These are phyloP conservation scores for Phragmatobia fuliginosa DNA, from an alignment of 2,888 invertebrate species.

Conservation along the genomic window DNA sequence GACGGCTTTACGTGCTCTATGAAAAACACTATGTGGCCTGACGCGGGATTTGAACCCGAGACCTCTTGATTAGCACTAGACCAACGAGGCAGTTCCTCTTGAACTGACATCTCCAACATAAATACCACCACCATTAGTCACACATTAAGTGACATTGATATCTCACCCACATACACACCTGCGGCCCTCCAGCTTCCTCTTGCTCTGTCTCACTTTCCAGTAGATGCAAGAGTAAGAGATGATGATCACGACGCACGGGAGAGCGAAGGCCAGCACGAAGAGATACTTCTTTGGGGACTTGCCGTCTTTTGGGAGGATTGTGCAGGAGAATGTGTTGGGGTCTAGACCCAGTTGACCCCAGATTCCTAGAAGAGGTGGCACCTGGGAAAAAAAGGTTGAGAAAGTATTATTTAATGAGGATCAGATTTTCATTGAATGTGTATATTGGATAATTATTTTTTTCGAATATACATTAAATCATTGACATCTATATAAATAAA, in stretches of 20 bases:
- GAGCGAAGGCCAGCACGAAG: slow-evolving; percentile 93
- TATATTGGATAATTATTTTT: too few relatives aligned
- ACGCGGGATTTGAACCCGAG: too few relatives aligned
- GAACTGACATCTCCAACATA: slow-evolving; percentile 6
- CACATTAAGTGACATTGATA: slow-evolving; percentile 57
- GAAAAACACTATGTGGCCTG: too few relatives aligned
- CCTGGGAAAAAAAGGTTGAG: slow-evolving; percentile 75
- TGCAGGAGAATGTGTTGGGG: slow-evolving; percentile 94
- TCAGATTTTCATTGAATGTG: too few relatives aligned
- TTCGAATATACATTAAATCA: too few relatives aligned
- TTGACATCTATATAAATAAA: too few relatives aligned
- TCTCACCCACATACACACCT: slow-evolving; percentile 87
- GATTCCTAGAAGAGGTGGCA: slow-evolving; percentile 92
- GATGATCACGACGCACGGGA: slow-evolving; percentile 95
- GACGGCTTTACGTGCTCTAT: too few relatives aligned
- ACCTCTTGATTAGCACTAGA: too few relatives aligned
- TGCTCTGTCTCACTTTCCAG: slow-evolving; percentile 91
- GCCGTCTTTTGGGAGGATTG: slow-evolving; percentile 92
- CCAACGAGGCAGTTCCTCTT: too few relatives aligned
- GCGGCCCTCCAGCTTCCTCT: slow-evolving; percentile 90
- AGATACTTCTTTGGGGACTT: slow-evolving; percentile 94
- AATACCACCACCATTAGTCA: slow-evolving; percentile 51
- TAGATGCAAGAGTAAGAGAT: slow-evolving; percentile 95
- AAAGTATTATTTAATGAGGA: background rate
- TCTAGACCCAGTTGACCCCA: slow-evolving; percentile 95